Conservation (phyloP, 2,888 invertebrate species). For the Ophion ventricosus region DNA sequence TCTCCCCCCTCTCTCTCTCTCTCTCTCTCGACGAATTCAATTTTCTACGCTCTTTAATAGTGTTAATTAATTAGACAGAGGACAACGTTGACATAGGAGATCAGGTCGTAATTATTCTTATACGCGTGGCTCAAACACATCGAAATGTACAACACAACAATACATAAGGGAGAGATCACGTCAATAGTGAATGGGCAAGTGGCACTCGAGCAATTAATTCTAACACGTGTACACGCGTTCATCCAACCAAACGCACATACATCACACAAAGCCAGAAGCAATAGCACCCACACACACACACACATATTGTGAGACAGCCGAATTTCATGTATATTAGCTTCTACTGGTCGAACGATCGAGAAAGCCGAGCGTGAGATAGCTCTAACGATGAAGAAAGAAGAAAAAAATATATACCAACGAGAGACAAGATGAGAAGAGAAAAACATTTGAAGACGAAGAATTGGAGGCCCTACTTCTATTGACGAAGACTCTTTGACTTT, state of each 20-base stretch:
- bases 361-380: not conserved
- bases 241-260: too few species aligned
- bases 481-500: too few species aligned
- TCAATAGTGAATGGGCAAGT: constrained; percentile 10
- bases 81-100: constrained; percentile 52
- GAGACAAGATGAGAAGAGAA: not conserved
- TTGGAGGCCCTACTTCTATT: too few species aligned
- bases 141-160: not conserved
- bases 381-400: not conserved
- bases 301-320: not conserved
- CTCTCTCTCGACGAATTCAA: constrained; percentile 26
- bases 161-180: not conserved
- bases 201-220: not conserved
- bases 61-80: constrained; percentile 66
- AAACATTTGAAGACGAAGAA: too few species aligned
- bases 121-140: constrained; percentile 15
- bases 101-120: constrained; percentile 34
- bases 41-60: constrained; percentile 34
- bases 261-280: too few species aligned
- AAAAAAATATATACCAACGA: not conserved
- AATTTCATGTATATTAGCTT: not conserved
- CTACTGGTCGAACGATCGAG: not conserved
- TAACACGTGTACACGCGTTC: constrained; percentile 10
- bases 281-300: too few species aligned
- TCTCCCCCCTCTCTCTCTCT: too few species aligned